Evolutionary conservation across 2,888 invertebrate species (phyloP).

Genomic region (Diplolepis rosae): DNA sequence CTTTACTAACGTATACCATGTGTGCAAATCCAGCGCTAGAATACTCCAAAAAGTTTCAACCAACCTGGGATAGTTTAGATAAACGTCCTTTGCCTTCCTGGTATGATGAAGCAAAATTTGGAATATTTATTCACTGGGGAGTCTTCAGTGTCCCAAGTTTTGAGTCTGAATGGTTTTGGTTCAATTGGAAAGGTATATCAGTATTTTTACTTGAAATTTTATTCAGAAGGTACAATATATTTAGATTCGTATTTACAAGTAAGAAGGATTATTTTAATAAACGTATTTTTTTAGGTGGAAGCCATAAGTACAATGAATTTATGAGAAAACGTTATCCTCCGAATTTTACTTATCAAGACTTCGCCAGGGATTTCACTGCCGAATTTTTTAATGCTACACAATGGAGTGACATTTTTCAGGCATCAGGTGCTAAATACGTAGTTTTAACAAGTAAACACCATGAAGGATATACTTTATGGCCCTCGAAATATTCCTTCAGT

Average conservation of each 20-base stretch:
- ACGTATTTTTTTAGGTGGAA: neutral
- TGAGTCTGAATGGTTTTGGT: constrained; percentile 95
- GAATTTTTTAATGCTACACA: constrained; percentile 89
- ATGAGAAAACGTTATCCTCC: constrained; percentile 90
- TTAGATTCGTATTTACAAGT: neutral
- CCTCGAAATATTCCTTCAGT: constrained; percentile 79
- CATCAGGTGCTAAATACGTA: constrained; percentile 89
- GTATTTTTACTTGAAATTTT: no score
- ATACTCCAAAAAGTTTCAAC: constrained; percentile 74
- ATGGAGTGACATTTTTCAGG: constrained; percentile 89
- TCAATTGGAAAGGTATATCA: constrained; percentile 83
- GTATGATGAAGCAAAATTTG: constrained; percentile 93
- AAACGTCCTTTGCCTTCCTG: constrained; percentile 86
- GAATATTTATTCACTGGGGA: constrained; percentile 96
- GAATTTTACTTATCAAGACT: constrained; percentile 92
- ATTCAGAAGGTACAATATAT: no score
- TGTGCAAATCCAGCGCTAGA: neutral
- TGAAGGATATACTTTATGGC: constrained; percentile 80
- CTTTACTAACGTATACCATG: neutral
- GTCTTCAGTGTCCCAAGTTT: constrained; percentile 93
- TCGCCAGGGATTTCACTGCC: constrained; percentile 90
- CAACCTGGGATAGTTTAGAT: constrained; percentile 91
- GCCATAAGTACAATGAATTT: constrained; percentile 74
- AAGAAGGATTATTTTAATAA: neutral
- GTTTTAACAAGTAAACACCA: constrained; percentile 81